phyloP scores from a whole-genome alignment of 2,888 invertebrate species.

The Agrochola macilenta region DNA sequence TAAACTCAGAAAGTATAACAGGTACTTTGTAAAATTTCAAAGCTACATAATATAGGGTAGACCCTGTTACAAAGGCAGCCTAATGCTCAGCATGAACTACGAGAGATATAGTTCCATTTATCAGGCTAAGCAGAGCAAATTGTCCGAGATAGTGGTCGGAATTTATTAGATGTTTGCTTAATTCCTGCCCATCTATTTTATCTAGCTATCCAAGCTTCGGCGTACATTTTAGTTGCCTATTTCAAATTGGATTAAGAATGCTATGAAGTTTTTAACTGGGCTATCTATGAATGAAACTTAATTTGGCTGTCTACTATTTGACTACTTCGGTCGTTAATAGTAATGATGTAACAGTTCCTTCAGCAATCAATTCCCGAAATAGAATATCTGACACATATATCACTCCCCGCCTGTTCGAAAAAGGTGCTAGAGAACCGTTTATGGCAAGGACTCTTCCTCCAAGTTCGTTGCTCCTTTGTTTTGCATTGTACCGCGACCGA shows the following conservation, averaged over 20 bases:
- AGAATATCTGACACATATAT: constrained; percentile 77
- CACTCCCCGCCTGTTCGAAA: constrained; percentile 75
- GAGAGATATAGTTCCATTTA: constrained; percentile 57
- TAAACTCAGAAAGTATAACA: too few species aligned
- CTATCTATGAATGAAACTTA: constrained; percentile 47
- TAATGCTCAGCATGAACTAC: constrained; percentile 35
- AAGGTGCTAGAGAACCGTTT: constrained; percentile 78
- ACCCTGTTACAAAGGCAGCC: constrained; percentile 28
- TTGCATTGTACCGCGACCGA: constrained; percentile 81
- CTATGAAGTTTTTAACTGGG: constrained; percentile 1
- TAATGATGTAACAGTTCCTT: constrained; percentile 66
- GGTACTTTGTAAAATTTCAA: constrained; percentile 15
- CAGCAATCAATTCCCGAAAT: constrained; percentile 70
- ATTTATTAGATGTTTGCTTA: constrained; percentile 49
- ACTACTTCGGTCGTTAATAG: constrained; percentile 44
- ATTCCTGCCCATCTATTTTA: constrained; percentile 47
- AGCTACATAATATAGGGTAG: constrained; percentile 19
- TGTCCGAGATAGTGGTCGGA: constrained; percentile 38
- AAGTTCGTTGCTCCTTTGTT: constrained; percentile 88
- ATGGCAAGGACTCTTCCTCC: constrained; percentile 84
- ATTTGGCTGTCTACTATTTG: constrained; percentile 46
- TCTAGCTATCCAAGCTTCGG: constrained; percentile 4
- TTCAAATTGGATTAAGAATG: constrained; percentile 9
- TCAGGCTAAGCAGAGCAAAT: constrained; percentile 51
- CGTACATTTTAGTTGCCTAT: constrained; percentile 13